These are phyloP conservation scores for Pangasius larnaudii DNA, from an alignment of 2,797 vertebrate species.

Conservation along the genomic window DNA sequence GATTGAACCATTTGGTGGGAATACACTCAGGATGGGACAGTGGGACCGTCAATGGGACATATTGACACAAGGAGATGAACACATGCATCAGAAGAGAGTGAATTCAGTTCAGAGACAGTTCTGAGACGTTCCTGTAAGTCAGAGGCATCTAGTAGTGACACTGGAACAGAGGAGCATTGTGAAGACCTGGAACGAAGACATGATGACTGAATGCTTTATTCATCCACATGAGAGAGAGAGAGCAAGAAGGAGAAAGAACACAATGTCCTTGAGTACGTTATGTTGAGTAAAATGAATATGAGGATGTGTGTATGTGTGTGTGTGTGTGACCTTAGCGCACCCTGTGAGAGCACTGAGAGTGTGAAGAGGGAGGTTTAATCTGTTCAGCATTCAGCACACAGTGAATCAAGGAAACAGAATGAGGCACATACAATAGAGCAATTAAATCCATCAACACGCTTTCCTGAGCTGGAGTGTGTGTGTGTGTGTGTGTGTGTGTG, in stretches of 20 bases:
- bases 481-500: constrained; percentile 12
- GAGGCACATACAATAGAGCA: constrained; percentile 34
- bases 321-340: background rate
- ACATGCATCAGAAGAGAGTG: background rate
- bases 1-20: background rate
- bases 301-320: background rate
- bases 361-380: constrained; percentile 8
- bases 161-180: constrained; percentile 12
- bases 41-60: background rate
- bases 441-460: constrained; percentile 30
- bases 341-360: background rate
- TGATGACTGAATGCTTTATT: background rate
- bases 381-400: constrained; percentile 1
- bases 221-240: background rate
- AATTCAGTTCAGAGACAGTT: background rate
- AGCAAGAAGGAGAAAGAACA: background rate
- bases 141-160: constrained; percentile 2
- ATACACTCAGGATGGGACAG: background rate
- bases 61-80: background rate
- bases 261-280: background rate
- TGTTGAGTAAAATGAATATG: background rate
- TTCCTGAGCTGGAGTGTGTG: constrained; percentile 22
- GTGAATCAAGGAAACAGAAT: constrained; percentile 28
- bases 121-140: background rate
- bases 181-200: background rate